Evolutionary conservation across 1,140 invertebrate species (phyloP), one percentile per base, ranked within the genome.

Genomic region (Tetramorium simillimum): DNA sequence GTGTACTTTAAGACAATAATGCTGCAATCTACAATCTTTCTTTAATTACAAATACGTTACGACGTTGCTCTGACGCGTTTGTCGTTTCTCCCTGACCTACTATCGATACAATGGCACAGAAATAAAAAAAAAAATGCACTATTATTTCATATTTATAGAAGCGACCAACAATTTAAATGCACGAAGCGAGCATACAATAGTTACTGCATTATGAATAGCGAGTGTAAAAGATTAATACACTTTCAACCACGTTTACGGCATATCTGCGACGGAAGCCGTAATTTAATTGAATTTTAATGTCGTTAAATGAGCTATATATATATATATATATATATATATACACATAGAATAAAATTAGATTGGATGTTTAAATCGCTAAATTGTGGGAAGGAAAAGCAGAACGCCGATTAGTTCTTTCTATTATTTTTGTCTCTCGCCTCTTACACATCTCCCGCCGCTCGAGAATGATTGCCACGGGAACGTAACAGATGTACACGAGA

Each of bases 11-110:
- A 33, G 18, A 18, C 24, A 28, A n/a, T 53, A 43, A 81, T 21
- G 6, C 16, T 18, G 4, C 53, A 53, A 56, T 75, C 63, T 70
- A 60, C 46, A 14, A 46, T 75, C 24, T 75, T 84, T 49, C 53
- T 37, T 73, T 46, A 73, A 60, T 82, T 82, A 73, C 18, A 18
- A 58, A 33, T 46, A 12, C 43, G 75, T 51, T 14, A 24, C 63
- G 14, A 46, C 33, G 33, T 33, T n/a, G 12, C 40, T 6, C 18
- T 12, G 24, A 73, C 46, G 60, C 62, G 21, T 14, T 53, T 18
- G n/a, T 37, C 77, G 28, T 43, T 53, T 33, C n/a, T 81, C 37
- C 33, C 78, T 70, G 65, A 81, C 63, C 62, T 56, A 81, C 46
- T 81, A 69, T 70, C 49, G 49, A 70, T n/a, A 56, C 33, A 70